Conservation (phyloP, 2,888 invertebrate genomes). For the Caradrina clavipalpis region DNA sequence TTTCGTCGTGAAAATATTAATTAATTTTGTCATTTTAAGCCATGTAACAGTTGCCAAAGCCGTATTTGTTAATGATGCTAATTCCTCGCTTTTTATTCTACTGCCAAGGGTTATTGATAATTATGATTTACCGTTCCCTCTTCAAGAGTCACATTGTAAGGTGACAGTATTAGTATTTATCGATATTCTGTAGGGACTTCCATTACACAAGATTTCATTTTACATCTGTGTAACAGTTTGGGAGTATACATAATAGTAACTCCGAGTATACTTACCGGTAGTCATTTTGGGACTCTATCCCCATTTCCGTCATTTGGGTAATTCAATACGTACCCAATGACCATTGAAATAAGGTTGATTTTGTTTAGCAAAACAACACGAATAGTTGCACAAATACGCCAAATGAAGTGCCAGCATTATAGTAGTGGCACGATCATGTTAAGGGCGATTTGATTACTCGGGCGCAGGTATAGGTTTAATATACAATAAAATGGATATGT, state of each 20-base stretch:
- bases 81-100: conserved; percentile 5
- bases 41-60: conserved; percentile 35
- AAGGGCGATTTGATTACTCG: conserved; percentile 5
- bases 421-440: no score
- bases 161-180: conserved; percentile 3
- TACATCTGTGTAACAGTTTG: background rate
- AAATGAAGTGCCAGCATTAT: no score
- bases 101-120: background rate
- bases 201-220: conserved; percentile 7
- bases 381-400: no score
- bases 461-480: background rate
- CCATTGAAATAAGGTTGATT: no score
- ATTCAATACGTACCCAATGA: no score
- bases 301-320: no score
- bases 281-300: background rate
- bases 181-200: background rate
- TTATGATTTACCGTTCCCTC: conserved; percentile 16
- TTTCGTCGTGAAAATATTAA: background rate
- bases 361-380: no score
- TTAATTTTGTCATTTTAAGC: conserved; percentile 12
- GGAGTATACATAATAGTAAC: background rate
- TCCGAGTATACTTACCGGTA: background rate
- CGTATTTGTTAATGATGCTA: background rate
- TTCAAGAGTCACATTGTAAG: conserved; percentile 37
- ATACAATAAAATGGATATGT: conserved; percentile 32